These are phyloP conservation scores for Columbina picui DNA, from an alignment of 2,113 vertebrate genomes.

Conservation along the genomic window DNA sequence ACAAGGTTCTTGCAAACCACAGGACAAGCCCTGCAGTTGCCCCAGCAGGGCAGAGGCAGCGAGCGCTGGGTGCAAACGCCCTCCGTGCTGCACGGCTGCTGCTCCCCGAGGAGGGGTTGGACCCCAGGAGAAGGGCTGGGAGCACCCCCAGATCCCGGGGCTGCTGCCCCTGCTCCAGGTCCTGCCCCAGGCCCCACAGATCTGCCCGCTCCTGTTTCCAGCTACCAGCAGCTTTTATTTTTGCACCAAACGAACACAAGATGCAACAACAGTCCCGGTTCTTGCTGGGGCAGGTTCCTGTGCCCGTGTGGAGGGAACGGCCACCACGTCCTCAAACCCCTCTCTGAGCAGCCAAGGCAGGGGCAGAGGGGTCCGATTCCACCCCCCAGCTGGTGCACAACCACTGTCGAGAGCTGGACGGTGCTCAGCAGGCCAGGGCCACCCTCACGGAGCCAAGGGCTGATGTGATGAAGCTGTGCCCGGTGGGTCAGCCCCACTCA, in stretches of 20 bases:
- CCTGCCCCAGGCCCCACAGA: neutral
- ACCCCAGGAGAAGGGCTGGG: too few relatives aligned
- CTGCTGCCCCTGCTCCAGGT: fast-evolving
- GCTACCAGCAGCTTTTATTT: constrained; percentile 50
- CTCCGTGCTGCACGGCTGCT: neutral
- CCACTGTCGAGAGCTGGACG: neutral
- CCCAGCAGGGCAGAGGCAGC: neutral
- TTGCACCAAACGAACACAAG: neutral
- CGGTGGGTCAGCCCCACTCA: neutral
- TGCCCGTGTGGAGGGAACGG: fast-evolving
- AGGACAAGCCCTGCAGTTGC: fast-evolving
- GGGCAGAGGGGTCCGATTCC: neutral
- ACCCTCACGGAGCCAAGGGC: fast-evolving
- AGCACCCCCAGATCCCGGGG: neutral
- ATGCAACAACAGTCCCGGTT: neutral
- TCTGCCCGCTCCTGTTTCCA: neutral
- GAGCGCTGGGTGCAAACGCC: neutral
- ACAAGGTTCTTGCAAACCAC: neutral
- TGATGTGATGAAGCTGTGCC: neutral
- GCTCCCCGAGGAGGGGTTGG: neutral
- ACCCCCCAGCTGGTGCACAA: neutral
- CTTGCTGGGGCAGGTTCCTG: neutral
- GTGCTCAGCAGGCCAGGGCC: neutral
- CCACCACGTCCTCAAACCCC: neutral
- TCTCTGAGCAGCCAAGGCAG: fast-evolving